Conservation (phyloP, 2,113 vertebrate species). For the Megalops atlanticus region DNA sequence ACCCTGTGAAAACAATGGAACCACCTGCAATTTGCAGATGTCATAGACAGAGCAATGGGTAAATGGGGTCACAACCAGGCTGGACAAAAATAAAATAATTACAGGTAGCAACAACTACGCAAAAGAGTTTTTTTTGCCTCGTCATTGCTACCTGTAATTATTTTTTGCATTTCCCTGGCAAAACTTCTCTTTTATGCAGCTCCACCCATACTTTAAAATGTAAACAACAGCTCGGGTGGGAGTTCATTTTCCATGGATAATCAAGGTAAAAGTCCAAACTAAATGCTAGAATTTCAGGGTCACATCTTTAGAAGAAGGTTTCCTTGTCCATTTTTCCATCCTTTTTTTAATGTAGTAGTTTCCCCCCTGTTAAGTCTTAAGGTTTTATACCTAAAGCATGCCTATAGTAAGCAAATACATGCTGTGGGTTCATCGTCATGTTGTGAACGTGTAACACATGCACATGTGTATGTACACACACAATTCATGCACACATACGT, state of each 20-base stretch:
- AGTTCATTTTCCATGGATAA: background rate
- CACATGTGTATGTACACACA: too few relatives aligned
- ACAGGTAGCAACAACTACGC: too few relatives aligned
- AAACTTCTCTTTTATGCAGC: background rate
- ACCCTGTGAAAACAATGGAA: background rate
- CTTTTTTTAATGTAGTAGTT: background rate
- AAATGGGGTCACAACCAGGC: background rate
- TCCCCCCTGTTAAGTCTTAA: background rate
- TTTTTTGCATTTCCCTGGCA: too few relatives aligned
- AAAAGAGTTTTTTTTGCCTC: too few relatives aligned
- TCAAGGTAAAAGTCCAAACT: background rate
- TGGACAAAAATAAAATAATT: too few relatives aligned
- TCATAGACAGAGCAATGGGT: background rate
- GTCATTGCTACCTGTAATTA: too few relatives aligned
- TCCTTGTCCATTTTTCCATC: background rate
- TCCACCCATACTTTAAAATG: background rate
- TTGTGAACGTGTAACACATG: background rate
- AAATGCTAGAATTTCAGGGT: too few relatives aligned
- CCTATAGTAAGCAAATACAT: background rate
- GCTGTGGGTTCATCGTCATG: background rate
- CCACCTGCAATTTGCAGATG: background rate
- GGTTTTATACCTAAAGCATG: background rate
- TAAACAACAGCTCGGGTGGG: background rate
- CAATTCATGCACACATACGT: too few relatives aligned
- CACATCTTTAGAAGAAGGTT: background rate